Evolutionary conservation across 2,797 vertebrate genomes (phyloP), one percentile per base, ranked within the genome.

Genomic region (Cuniculus paca): DNA sequence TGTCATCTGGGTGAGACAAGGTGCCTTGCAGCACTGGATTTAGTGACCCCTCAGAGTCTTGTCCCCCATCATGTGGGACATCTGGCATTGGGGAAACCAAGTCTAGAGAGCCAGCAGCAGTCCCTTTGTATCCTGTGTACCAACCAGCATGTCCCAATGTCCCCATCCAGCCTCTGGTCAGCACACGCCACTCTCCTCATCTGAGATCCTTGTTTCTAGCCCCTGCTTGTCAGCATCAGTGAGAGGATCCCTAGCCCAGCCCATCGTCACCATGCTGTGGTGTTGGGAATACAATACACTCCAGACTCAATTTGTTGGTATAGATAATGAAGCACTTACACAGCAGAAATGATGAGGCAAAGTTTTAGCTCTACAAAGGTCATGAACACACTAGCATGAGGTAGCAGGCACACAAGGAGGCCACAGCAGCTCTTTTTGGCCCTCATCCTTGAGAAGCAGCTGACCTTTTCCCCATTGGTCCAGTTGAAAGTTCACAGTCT

Each of bases 1-100:
- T 26, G 11, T 22, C 26, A 61, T 31, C 13, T 8, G 3, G 4
- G 11, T 3, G 65, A n/a, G 56, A 34, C 28, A 19, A 50, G 2
- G 31, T 34, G 56, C 11, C 19, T 5, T 2, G 2, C 11, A 11
- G 22, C 5, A 9, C 20, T 10, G 36, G 61, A 36, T 20, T 70
- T 39, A 4, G 39, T 7, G 36, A 28, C 31, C 19, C 45, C 11
- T 11, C 6, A 31, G 50, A 19, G 26, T 52, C 31, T 75, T 65
- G 8, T n/a, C 20, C 12, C n/a, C 26, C 28, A 17, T 65, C 16
- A n/a, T 1, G 0, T 19, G n/a, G 9, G 22, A 56, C 4, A 28
- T 31, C 28, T 34, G 42, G 75, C 6, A 1, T 9, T 85, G 42
- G 72, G 26, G 8, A 8, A 22, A 50, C 7, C 20, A 6, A 56